These are phyloP conservation scores for Campylomormyrus numenius DNA, from an alignment of 2,113 vertebrate genomes.

Conservation along the genomic window DNA sequence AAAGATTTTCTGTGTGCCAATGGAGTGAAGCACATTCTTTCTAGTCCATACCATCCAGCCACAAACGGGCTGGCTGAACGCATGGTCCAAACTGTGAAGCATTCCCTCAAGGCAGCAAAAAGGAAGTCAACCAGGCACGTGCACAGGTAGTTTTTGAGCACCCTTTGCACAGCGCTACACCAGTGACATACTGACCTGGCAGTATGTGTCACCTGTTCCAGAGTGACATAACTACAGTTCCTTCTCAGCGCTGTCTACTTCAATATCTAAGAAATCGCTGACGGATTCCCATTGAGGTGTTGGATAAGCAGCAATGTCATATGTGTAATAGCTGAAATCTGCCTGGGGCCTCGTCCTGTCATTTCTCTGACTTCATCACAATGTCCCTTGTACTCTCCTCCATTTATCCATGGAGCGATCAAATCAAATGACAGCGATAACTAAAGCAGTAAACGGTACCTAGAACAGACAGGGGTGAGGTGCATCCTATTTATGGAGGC, in stretches of 20 bases:
- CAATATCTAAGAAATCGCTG: background rate
- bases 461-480: background rate
- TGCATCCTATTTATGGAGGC: background rate
- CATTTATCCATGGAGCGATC: background rate
- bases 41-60: background rate
- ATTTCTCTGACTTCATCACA: background rate
- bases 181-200: background rate
- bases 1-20: background rate
- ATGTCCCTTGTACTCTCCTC: background rate
- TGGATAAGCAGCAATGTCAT: background rate
- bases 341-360: background rate
- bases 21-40: background rate
- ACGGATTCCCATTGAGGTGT: background rate
- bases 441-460: background rate
- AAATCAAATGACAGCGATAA: too few species aligned
- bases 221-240: background rate
- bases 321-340: background rate
- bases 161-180: background rate
- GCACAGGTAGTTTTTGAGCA: background rate
- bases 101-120: background rate
- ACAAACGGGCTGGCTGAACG: background rate
- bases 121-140: background rate
- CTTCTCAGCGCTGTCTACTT: background rate
- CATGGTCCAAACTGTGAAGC: background rate
- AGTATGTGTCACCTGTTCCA: background rate